Evolutionary conservation across 2,797 vertebrate genomes (phyloP).

Genomic region (Valencia hispanica): DNA sequence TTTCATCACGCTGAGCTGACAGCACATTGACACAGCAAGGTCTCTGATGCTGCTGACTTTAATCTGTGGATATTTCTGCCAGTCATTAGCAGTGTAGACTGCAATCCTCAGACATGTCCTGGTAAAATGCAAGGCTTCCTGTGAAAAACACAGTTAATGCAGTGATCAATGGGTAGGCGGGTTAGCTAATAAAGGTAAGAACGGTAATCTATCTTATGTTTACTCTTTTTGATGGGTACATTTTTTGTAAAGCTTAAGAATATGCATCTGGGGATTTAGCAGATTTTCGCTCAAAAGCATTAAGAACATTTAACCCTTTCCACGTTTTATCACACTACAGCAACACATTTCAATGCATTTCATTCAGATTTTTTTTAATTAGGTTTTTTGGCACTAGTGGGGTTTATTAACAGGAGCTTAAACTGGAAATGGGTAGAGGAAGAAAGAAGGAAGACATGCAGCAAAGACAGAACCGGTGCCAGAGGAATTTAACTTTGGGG

Average conservation of each 20-base stretch:
- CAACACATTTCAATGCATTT: no score
- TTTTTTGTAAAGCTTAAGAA: conserved; percentile 38
- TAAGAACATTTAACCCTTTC: background rate
- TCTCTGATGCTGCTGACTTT: conserved; percentile 37
- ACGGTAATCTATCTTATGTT: conserved; percentile 48
- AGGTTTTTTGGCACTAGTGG: no score
- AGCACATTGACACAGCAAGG: conserved; percentile 47
- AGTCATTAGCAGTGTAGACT: conserved; percentile 47
- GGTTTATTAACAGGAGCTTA: no score
- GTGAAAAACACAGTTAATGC: conserved; percentile 39
- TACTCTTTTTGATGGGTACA: conserved; percentile 56
- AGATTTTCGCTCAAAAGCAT: no score
- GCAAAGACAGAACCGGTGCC: no score
- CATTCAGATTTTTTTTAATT: no score
- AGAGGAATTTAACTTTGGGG: no score
- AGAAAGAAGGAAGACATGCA: no score
- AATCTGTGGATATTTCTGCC: conserved; percentile 58
- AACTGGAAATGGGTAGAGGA: no score
- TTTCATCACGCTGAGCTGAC: conserved; percentile 68
- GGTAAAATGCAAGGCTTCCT: conserved; percentile 40
- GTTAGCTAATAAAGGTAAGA: conserved; percentile 26
- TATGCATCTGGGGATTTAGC: conserved; percentile 65
- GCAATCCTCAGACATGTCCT: conserved; percentile 36
- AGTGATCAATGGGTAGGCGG: conserved; percentile 20
- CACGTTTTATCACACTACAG: background rate